Base-by-base conservation (phyloP, 2,888 invertebrate genomes). In the Masnerella sp. region DNA sequence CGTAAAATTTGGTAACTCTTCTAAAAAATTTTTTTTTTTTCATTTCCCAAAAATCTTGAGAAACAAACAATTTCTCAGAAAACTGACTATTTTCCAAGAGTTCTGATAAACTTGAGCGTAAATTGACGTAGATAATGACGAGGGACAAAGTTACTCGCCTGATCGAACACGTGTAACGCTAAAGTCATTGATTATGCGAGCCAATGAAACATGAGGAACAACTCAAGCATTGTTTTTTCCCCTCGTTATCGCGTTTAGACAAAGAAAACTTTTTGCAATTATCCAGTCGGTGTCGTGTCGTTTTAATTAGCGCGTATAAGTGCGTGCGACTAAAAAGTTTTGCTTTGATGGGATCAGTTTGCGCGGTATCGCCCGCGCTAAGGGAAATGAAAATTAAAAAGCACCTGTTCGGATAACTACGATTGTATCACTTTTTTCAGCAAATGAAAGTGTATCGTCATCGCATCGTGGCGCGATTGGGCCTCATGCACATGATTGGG, bases 401-500 rank as follows among this genome's bases (percentile, higher is more conserved):
- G 4, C 3, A 22, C 22, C 4, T 5, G 3, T 32, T 36, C 12
- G 12, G 2, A 36, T 11, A 12, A 30, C n/a, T 7, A 25, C 4
- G 7, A 25, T 5, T 25, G n/a, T 20, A 1, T 43, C 1, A 17
- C 42, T 59, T 34, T 20, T 70, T 69, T 12, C 85, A 92, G 91
- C 95, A 96, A 94, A 95, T 96, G 92, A 93, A 95, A 89, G 95
- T 96, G 12, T 94, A 95, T 88, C 93, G 94, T 79, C 95, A 95
- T 87, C 94, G 94, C 88, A 91, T 95, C 74, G 92, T 97, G 67
- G 97, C 98, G 0, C 91, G 97, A 74, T 97, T 99, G 82, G 99
- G 99, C 1, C 90, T 98, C 68, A 98, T 99, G 98, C 99, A 99
- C 87, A 96, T 99, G 96, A 95, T 99, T 64, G 98, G 98, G 17